These are phyloP conservation scores for Leptopilina boulardi DNA, from an alignment of 1,140 invertebrate genomes.

Conservation along the genomic window DNA sequence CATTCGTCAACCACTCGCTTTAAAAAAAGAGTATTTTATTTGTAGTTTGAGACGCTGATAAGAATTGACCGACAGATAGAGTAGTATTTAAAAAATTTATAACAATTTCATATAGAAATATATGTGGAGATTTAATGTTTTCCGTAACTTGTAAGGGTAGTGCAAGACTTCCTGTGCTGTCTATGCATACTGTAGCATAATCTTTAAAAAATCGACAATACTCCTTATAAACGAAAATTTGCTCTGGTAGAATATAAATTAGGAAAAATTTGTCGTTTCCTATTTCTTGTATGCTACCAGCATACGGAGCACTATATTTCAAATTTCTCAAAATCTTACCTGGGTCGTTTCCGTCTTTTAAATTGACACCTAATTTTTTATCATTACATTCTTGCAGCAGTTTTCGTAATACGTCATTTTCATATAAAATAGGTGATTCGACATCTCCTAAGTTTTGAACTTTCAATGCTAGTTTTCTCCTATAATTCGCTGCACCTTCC, in stretches of 20 bases:
- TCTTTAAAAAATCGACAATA: background rate
- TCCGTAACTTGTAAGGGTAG: background rate
- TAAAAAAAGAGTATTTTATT: no score
- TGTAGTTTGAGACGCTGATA: no score
- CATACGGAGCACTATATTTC: background rate
- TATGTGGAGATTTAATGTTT: background rate
- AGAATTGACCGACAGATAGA: background rate
- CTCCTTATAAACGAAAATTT: no score
- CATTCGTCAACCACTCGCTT: no score
- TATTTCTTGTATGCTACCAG: background rate
- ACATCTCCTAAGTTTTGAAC: background rate
- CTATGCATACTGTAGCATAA: background rate
- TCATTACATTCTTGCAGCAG: background rate
- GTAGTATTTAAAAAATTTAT: background rate
- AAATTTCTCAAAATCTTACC: background rate
- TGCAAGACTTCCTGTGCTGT: slow-evolving; percentile 34
- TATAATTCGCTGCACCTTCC: background rate
- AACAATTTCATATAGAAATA: background rate
- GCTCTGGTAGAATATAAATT: background rate
- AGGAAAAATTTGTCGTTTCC: background rate
- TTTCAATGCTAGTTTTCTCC: background rate
- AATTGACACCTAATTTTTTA: background rate
- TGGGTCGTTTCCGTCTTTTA: background rate
- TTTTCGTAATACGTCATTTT: background rate
- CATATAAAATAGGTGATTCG: background rate